phyloP scores from a whole-genome alignment of 1,140 invertebrate species.

The Calycopis cecrops region DNA sequence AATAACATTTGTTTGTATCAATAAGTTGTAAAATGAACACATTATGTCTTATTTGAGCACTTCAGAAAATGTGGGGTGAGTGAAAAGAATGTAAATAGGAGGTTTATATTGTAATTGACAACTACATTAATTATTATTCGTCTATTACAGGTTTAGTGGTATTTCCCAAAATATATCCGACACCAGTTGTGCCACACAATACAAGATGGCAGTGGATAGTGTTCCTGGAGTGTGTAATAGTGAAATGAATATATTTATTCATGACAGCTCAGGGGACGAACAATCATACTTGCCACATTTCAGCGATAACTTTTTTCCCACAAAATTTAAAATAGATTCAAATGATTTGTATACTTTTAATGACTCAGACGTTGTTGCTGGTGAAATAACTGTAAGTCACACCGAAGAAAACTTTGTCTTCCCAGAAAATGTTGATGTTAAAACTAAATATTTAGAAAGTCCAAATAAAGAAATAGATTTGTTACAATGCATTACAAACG shows the following conservation, averaged over 20 bases:
- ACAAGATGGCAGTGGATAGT: conserved; percentile 66
- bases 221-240: conserved; percentile 48
- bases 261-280: conserved; percentile 60
- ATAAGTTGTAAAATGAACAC: conserved; percentile 65
- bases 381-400: conserved; percentile 64
- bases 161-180: conserved; percentile 72
- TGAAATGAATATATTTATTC: conserved; percentile 64
- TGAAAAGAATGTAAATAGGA: conserved; percentile 28
- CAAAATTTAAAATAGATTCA: conserved; percentile 71
- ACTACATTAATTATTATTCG: too few relatives aligned
- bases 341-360: conserved; percentile 68
- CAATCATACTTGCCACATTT: conserved; percentile 59
- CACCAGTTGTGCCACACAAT: conserved; percentile 62
- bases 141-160: conserved; percentile 62
- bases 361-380: conserved; percentile 67
- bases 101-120: too few relatives aligned
- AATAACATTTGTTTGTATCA: conserved; percentile 50
- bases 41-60: conserved; percentile 74
- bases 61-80: conserved; percentile 72
- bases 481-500: conserved; percentile 45
- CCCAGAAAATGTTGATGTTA: conserved; percentile 49
- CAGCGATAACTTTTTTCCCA: conserved; percentile 64
- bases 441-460: conserved; percentile 45
- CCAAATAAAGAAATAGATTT: conserved; percentile 51
- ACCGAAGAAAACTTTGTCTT: conserved; percentile 63